Conservation (phyloP, 2,113 vertebrate genomes). For the Oryzias woworae region DNA sequence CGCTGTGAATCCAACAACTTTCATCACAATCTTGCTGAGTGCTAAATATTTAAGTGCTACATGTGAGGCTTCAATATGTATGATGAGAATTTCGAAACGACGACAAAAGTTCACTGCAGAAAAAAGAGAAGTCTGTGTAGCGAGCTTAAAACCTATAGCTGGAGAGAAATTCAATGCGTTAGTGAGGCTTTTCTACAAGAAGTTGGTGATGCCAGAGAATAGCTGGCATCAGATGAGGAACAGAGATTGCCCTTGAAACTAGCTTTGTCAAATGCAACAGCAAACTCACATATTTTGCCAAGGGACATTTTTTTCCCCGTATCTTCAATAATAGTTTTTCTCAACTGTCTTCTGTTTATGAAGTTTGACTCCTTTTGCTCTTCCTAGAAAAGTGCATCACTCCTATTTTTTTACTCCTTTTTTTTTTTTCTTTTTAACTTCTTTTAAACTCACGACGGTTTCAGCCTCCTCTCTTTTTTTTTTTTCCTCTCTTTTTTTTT, state of each 20-base stretch:
- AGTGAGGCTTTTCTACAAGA: constrained; percentile 22
- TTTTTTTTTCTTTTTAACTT: constrained; percentile 41
- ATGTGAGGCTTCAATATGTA: too few species aligned
- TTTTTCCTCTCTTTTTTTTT: constrained; percentile 19
- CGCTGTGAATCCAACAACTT: not conserved
- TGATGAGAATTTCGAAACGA: constrained; percentile 9
- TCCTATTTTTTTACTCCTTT: constrained; percentile 23
- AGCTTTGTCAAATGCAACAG: constrained; percentile 58
- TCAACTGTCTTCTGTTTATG: constrained; percentile 46
- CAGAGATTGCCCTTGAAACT: constrained; percentile 58
- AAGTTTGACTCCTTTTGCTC: constrained; percentile 50
- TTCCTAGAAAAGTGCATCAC: constrained; percentile 38
- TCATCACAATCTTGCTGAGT: not conserved
- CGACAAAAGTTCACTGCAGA: too few species aligned
- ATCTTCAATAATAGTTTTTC: constrained; percentile 49
- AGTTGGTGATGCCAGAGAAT: constrained; percentile 35
- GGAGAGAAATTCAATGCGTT: constrained; percentile 43
- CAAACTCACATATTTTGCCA: constrained; percentile 52
- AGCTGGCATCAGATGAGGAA: constrained; percentile 38
- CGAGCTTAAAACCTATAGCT: constrained; percentile 46
- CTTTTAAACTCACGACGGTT: constrained; percentile 47
- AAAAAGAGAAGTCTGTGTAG: constrained; percentile 5
- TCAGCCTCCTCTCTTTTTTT: constrained; percentile 42
- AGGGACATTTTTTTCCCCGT: constrained; percentile 48
- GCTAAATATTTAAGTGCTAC: constrained; percentile 12